Evolutionary conservation across 2,797 vertebrate genomes (phyloP).

Genomic region (Morelia viridis): DNA sequence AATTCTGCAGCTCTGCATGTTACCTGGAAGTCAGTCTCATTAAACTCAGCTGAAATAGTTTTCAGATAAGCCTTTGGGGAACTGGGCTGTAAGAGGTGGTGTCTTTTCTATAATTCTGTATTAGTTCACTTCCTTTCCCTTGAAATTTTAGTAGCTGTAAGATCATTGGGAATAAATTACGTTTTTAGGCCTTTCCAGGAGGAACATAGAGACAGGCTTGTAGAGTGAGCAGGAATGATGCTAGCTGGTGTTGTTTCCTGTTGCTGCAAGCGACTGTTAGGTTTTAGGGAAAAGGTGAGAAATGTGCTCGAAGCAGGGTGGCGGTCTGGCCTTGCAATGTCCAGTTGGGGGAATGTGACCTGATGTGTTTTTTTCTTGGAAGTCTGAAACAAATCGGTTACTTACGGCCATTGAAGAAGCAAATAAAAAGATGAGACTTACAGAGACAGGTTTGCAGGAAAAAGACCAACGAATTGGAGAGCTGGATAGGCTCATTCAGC

Average conservation of each 20-base stretch:
- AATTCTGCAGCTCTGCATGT: neutral
- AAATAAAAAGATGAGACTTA: constrained; percentile 81
- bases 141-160: neutral
- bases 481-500: constrained; percentile 86
- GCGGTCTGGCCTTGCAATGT: too few species aligned
- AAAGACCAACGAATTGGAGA: constrained; percentile 89
- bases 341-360: neutral
- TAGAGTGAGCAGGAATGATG: neutral
- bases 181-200: neutral
- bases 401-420: constrained; percentile 89
- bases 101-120: neutral
- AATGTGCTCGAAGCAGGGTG: neutral
- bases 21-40: neutral
- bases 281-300: neutral
- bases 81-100: neutral
- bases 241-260: neutral
- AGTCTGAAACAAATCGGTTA: constrained; percentile 90
- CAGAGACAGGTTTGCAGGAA: constrained; percentile 87
- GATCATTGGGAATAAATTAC: neutral
- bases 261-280: neutral
- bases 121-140: neutral
- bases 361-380: constrained; percentile 31
- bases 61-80: neutral
- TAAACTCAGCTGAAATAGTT: neutral
- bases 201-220: neutral